Percentiles rank a stretch among this genome's conserved stretches.
Evolutionary conservation across 2,113 vertebrate species (phyloP).

Genomic region (Rhabdornis inornatus): DNA sequence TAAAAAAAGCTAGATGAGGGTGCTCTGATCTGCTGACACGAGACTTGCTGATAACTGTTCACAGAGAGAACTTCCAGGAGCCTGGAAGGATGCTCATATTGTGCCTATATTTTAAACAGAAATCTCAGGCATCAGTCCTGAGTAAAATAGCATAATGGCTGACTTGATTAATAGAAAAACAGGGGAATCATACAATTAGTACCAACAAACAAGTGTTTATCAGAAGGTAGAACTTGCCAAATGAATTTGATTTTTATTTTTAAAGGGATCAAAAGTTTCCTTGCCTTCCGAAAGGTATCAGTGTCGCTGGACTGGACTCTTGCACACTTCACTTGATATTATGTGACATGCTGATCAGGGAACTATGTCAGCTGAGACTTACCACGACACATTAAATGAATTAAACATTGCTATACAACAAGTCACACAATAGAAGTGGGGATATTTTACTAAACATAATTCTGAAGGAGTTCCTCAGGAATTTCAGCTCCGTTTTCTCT

Average conservation of each 20-base stretch:
- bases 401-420: not conserved
- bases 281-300: not conserved
- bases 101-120: not conserved
- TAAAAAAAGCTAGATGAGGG: not conserved
- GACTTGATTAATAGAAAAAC: not conserved
- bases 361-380: not conserved
- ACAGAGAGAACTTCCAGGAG: not conserved
- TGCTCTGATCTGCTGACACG: not conserved
- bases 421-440: not conserved
- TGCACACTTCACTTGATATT: not conserved
- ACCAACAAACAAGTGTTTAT: not conserved
- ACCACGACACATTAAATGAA: not conserved
- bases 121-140: not conserved
- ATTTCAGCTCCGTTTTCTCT: not conserved
- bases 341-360: not conserved
- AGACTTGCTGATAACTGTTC: not conserved
- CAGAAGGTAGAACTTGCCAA: not conserved
- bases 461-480: not conserved
- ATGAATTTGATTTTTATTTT: not conserved
- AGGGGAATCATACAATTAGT: not conserved
- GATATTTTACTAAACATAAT: not conserved
- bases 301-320: not conserved
- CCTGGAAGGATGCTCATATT: not conserved
- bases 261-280: not conserved
- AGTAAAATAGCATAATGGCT: not conserved